Base-by-base conservation (phyloP, 2,113 vertebrate species). In the Romanogobio albipinnatus region DNA sequence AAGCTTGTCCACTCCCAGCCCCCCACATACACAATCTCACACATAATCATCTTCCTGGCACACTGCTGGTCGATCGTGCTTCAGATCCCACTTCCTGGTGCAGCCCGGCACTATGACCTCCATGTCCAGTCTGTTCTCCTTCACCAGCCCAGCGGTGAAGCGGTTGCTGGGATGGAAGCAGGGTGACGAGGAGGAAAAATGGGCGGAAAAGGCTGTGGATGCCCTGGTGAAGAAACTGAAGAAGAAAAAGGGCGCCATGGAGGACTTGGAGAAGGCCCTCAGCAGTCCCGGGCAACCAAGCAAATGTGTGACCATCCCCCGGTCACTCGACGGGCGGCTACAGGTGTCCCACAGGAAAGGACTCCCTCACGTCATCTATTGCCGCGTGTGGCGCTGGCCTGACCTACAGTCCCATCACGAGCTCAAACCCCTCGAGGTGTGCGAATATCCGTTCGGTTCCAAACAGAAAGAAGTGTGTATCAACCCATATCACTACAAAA, bases 401-500 rank as follows among this genome's bases (percentile, higher is more conserved):
- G 98, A 99, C 89, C 94, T 99, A 1, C 98, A 99, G 90, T 99
- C 98, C 85, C 98, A 99, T 87, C 98, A 99, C 0, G 98, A 99
- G 94, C 94, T 99, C 86, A 99, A 99, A 87, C 98, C 98, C 1
- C 94, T 99, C 93, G 98, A 99, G 93, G 95, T 97, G 89, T 99
- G 98, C 91, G 98, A 99, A 90, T 99, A 97, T 93, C 98, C 98
- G 19, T 99, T 99, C 88, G 98, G 98, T 90, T 99, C 98, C 86
- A 99, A 99, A 85, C 98, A 99, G 93, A 99, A 99, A 94, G 98
- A 99, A 94, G 98, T 99, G 88, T 99, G 98, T 95, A 99, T 99
- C 93, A 99, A 99, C 93, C 98, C 98, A 0, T 99, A 99, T 94
- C 98, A 99, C 94, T 99, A 99, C 91, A 99, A 98, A 90, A 94